Evolutionary conservation across 2,888 invertebrate species (phyloP).

Genomic region (Gymnocheta viridis): DNA sequence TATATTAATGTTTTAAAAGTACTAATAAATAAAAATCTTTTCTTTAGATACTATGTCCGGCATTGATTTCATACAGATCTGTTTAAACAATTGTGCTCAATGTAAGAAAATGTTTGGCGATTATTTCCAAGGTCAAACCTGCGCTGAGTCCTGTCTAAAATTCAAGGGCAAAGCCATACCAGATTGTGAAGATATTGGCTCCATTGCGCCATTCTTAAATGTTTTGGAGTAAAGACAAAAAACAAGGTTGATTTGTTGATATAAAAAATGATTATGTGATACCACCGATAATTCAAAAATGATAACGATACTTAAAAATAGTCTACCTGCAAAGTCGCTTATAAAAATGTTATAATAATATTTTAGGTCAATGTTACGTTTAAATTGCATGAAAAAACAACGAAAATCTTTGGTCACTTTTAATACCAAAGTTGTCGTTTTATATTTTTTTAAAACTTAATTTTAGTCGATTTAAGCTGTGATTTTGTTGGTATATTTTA

Average conservation of each 20-base stretch:
- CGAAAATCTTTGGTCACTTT: slow-evolving; percentile 23
- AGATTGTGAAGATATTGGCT: slow-evolving; percentile 91
- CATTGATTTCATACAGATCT: slow-evolving; percentile 86
- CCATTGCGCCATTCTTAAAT: slow-evolving; percentile 90
- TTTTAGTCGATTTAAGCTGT: slow-evolving; percentile 38
- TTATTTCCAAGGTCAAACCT: slow-evolving; percentile 92
- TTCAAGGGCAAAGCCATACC: slow-evolving; percentile 92
- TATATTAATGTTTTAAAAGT: slow-evolving; percentile 1
- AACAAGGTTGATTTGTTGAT: slow-evolving; percentile 67
- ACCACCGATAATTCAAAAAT: slow-evolving; percentile 20
- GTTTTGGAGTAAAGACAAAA: slow-evolving; percentile 82
- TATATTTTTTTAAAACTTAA: not conserved
- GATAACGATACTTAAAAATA: slow-evolving; percentile 37
- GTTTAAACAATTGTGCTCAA: slow-evolving; percentile 93
- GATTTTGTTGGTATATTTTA: slow-evolving; percentile 38
- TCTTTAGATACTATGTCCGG: slow-evolving; percentile 77
- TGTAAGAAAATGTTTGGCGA: slow-evolving; percentile 94
- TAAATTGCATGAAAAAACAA: not conserved
- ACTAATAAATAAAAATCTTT: not conserved
- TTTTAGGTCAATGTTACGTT: slow-evolving; percentile 69
- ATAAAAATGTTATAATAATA: not conserved
- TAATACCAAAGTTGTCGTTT: slow-evolving; percentile 3
- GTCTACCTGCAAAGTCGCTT: slow-evolving; percentile 3
- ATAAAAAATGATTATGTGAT: slow-evolving; percentile 39
- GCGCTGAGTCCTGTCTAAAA: slow-evolving; percentile 92